Base-by-base conservation (phyloP, 1,140 invertebrate species). In the Adelges cooleyi region DNA sequence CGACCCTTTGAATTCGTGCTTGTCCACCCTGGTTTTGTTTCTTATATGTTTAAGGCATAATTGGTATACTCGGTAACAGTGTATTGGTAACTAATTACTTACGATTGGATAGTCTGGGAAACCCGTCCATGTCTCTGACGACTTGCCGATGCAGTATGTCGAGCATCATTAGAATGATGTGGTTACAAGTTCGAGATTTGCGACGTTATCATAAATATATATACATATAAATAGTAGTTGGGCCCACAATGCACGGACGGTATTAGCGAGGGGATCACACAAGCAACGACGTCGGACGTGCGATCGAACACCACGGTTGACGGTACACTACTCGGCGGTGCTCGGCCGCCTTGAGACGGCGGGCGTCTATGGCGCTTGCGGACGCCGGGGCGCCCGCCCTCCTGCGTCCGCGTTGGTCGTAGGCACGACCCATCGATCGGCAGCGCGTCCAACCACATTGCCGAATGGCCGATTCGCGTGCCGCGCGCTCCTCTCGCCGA, bases 141-240 rank as follows among this genome's bases (percentile, higher is more conserved):
- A 62, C 56, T 40, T 62, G 56, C 17, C 56, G 42, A 42, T 62
- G 56, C 22, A 62, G 25, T 62, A 62, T 62, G 56, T 62, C 56
- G 38, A 62, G 22, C 56, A 62, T 62, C 40, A 29, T 62, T 62
- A 29, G 54, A 59, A 9, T 40, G 54, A 6, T 33, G 29, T 33
- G 5, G 29, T 33, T n/a, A n/a, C n/a, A n/a, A n/a, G n/a, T n/a
- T n/a, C n/a, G n/a, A n/a, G n/a, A n/a, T n/a, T 33, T 33, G 29
- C 29, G 29, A 33, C 29, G 29, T 11, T 5, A 33, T 11, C 11
- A 11, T 6, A 33, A 11, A 6, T 33, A 33, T 11, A 33, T 33
- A 33, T 6, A 33, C 29, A 33, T 11, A 11, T 33, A n/a, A n/a
- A n/a, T n/a, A n/a, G n/a, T n/a, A n/a, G n/a, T n/a, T n/a, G n/a